Conservation (phyloP, 1,140 invertebrate species). For the Pseudoatta argentina region DNA sequence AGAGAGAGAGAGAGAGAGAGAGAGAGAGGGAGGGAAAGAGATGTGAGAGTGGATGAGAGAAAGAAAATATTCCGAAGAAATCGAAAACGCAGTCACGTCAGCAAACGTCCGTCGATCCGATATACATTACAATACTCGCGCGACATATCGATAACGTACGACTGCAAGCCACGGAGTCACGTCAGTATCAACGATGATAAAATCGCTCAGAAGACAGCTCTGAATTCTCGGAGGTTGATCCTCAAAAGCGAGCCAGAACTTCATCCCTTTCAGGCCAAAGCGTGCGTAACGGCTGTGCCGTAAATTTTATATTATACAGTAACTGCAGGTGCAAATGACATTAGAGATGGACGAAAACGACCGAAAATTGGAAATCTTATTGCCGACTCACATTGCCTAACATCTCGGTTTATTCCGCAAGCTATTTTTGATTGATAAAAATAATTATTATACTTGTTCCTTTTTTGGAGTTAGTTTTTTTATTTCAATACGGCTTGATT, state of each 20-base stretch:
- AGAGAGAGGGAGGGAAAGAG: background rate
- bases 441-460: background rate
- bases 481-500: background rate
- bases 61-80: constrained; percentile 29
- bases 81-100: constrained; percentile 54
- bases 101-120: constrained; percentile 52
- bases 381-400: background rate
- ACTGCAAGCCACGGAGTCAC: constrained; percentile 31
- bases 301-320: background rate
- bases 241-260: background rate
- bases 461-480: background rate
- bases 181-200: constrained; percentile 33
- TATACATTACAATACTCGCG: constrained; percentile 35
- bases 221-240: constrained; percentile 4
- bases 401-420: background rate
- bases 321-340: background rate
- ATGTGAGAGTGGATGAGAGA: constrained; percentile 12
- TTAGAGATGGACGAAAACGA: background rate
- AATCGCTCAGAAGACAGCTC: background rate
- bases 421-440: background rate
- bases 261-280: constrained; percentile 43
- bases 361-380: background rate
- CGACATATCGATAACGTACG: constrained; percentile 33
- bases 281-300: background rate
- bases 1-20: background rate